Evolutionary conservation across 2,888 invertebrate species (phyloP), one percentile per base, ranked within the genome.

Genomic region (Nysson spinosus): DNA sequence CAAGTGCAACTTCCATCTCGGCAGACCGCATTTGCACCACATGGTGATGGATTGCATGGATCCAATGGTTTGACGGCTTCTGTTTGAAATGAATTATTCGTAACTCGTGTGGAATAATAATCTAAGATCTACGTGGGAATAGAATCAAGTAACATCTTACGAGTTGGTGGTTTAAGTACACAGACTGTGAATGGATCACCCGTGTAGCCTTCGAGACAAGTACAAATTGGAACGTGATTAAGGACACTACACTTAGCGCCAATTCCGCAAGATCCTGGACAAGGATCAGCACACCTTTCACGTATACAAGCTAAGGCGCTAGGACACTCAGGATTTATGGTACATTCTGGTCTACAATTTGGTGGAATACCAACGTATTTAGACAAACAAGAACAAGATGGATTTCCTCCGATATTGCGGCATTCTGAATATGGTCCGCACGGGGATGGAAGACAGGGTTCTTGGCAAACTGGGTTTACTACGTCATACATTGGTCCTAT

Each of bases 231-330:
- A 57, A 90, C 92, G 78, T 95, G 94, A 81, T 92, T 93, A 65
- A 92, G 90, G 4, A 94, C 93, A 32, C 85, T 85, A 79, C 93
- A 91, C 72, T 89, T 88, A 54, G 93, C 90, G 77, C 90, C 89
- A 58, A 91, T 79, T 39, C 94, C 93, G 79, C 94, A 95, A 4
- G 93, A 93, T 7, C 94, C 94, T 5, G 93, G 93, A 77, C 95
- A 95, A n/a, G 95, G 95, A 85, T 95, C 94, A 69, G 87, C 89
- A 83, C 95, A 95, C 84, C 90, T 93, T 80, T 93, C 91, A 72
- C 92, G 91, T 39, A 95, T 92, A 80, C 96, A 96, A 32, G 95
- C 94, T 75, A 91, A 88, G 81, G 92, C 91, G 78, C 92, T 92
- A 4, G 92, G 87, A 83, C 96, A 96, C 77, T 95, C 95, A 0